Base-by-base conservation (phyloP, 23 tunicate genomes). In the Trididemnum nubilum region DNA sequence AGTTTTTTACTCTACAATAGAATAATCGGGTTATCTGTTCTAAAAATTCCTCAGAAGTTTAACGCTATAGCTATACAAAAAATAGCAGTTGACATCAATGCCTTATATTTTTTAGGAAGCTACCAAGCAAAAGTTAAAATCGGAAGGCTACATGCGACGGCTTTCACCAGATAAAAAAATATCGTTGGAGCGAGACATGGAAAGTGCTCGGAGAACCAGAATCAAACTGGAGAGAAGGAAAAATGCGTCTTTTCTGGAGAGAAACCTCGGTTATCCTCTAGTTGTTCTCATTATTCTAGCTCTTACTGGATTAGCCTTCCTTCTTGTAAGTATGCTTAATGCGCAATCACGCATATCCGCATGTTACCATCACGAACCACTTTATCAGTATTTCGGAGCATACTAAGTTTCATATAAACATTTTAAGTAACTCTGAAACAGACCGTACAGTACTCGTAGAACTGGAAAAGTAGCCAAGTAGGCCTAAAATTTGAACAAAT, bases 191-290 rank as follows among this genome's bases (percentile, higher is more conserved):
- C 60, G 31, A 32, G 44, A 86, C 15, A 15, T 92, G 32, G 85
- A 78, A 27, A 59, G 40, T 25, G 74, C 83, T 35, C 74, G 50
- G 51, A 70, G 70, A 29, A 85, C 44, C 24, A 69, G 97, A 31
- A 39, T 59, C 31, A 80, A 83, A 64, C 59, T 92, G 75, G 97
- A 92, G 54, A 61, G 87, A 51, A 60, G 92, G 31, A 91, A 84
- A 74, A 93, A 87, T 19, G 93, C 93, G 2, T 87, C 98, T 28
- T 73, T 84, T 9, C 52, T 91, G 64, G 89, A 93, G 72, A 57
- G 89, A 33, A 93, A 93, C 80, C 40, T 93, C 12, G 90, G 87
- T 23, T 93, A 84, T 54, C 98, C 98, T 3, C 71, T 93, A 15
- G 83, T 71, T 60, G 81, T 93, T 83, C 73, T 88, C 15, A 7